Evolutionary conservation across 2,113 vertebrate species (phyloP).

Genomic region (Spizaetus ornatus): DNA sequence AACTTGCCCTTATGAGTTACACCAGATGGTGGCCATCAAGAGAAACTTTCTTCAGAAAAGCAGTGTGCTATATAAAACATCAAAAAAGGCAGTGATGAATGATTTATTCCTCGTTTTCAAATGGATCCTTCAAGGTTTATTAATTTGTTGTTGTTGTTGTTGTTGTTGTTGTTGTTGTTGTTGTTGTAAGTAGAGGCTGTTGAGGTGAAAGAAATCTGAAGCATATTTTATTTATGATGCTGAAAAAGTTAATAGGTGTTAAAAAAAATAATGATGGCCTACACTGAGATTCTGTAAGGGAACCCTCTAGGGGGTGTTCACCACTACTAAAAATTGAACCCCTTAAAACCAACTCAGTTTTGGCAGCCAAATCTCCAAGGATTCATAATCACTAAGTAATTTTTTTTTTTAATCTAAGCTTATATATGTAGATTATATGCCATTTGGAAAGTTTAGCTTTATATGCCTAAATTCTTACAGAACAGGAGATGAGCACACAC

Average conservation of each 20-base stretch:
- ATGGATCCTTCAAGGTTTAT: neutral
- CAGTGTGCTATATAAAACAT: neutral
- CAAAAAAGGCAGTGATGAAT: neutral
- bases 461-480: neutral
- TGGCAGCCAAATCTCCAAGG: neutral
- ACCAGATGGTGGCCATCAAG: neutral
- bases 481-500: neutral
- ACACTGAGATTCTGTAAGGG: neutral
- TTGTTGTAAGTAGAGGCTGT: neutral
- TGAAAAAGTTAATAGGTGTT: neutral
- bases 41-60: neutral
- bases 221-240: neutral
- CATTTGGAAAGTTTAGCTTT: neutral
- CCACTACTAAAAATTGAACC: neutral
- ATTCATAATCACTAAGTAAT: neutral
- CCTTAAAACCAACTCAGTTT: neutral
- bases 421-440: neutral
- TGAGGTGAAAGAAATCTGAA: neutral
- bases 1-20: neutral
- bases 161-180: neutral
- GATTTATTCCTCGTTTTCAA: neutral
- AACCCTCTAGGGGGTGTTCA: neutral
- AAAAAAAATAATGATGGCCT: neutral
- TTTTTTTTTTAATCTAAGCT: neutral
- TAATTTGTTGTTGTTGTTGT: neutral